Evolutionary conservation across 1,140 invertebrate genomes (phyloP), one percentile per base, ranked within the genome.

Genomic region (Danaus plexippus): DNA sequence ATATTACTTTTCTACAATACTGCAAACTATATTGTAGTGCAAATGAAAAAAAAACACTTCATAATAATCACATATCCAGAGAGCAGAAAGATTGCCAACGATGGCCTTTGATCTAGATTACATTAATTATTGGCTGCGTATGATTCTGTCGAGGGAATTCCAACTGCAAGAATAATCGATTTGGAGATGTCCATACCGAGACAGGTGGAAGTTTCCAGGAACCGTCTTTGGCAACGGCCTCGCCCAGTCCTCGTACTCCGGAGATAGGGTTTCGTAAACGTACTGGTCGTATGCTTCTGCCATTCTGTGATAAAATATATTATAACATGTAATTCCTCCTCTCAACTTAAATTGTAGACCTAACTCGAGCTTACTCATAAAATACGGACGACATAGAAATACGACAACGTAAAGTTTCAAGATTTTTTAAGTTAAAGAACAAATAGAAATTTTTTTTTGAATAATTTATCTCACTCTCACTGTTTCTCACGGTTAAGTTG

Each of bases 81-180:
- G 32, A 43, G 9, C n/a, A 45, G 1, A 48, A 9, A 47, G 9
- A 11, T 22, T 49, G 15, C 15, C 15, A 15, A 15, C 3, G 15
- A 15, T 3, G 15, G 15, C 15, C 15, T 1, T 15, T 15, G 10
- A 47, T 12, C 32, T 52, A 32, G 22, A 57, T 49, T 46, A 43
- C 2, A 15, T 22, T 46, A 13, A 12, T 63, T 65, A 81, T 79
- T 87, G 89, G 75, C 89, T 89, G 45, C 88, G 79, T 52, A 92
- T 92, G 66, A 91, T 90, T 66, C 90, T 87, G 64, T 92, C 90
- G 15, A 92, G 75, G 2, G 90, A 91, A 69, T 92, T 91, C 92
- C 92, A 93, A 72, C 91, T 93, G 68, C 88, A 90, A 1, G 91
- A 92, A 69, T 94, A 93, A 77, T 94, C 92, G 57, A 94, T 93